These are phyloP conservation scores for Heterotis niloticus DNA, from an alignment of 2,113 vertebrate genomes.

Conservation along the genomic window DNA sequence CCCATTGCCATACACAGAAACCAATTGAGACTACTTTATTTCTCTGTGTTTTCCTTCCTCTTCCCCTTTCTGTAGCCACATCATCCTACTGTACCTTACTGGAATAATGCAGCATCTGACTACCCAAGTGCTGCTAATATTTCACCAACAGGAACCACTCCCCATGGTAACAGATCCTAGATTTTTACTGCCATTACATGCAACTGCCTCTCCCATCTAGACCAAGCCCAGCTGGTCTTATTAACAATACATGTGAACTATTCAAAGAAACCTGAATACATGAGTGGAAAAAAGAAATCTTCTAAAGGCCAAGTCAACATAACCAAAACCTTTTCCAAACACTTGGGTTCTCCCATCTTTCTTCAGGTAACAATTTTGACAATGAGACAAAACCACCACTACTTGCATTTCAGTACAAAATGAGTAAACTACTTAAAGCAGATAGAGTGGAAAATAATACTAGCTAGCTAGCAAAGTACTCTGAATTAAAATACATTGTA, in stretches of 20 bases:
- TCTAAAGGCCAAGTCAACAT: too few relatives aligned
- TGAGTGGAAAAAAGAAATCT: background rate
- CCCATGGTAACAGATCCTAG: constrained; percentile 52
- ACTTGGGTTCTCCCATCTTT: too few relatives aligned
- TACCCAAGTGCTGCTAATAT: constrained; percentile 48
- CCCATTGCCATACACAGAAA: background rate
- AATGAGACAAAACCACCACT: too few relatives aligned
- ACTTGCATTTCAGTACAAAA: too few relatives aligned
- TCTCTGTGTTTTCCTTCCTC: background rate
- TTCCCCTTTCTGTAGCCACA: background rate
- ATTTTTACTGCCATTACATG: constrained; percentile 24
- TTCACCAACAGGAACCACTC: constrained; percentile 44
- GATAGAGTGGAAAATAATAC: too few relatives aligned
- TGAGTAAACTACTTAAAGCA: too few relatives aligned
- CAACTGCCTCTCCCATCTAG: background rate
- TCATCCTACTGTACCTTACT: background rate
- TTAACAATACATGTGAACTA: background rate
- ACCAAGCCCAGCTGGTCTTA: background rate
- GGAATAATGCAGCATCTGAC: background rate
- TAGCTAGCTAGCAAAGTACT: too few relatives aligned
- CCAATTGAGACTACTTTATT: background rate
- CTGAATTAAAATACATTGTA: too few relatives aligned
- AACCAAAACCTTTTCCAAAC: too few relatives aligned
- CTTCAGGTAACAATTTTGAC: too few relatives aligned
- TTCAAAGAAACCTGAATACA: background rate